Base-by-base conservation (phyloP, 2,113 vertebrate species). In the Brevimyrus niger region DNA sequence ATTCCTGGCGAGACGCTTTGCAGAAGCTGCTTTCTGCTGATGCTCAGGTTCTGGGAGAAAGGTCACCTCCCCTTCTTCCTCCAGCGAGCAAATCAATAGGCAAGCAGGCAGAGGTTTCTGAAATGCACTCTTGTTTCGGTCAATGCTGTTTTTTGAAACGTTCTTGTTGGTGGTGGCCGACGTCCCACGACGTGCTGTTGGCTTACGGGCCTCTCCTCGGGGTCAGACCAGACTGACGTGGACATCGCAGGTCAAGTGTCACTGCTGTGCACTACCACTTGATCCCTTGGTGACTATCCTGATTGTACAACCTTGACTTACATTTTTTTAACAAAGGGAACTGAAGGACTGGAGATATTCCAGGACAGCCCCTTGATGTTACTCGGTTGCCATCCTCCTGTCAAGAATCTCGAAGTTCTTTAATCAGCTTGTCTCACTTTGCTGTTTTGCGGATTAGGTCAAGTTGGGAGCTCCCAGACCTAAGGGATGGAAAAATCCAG, bases 381-480 rank as follows among this genome's bases (percentile, higher is more conserved):
- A 7, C 27, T n/a, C n/a, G 4, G 48, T 53, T 86, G 48, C 47
- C 21, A 8, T 51, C 9, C 7, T 23, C 61, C 42, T 44, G 23
- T 47, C 53, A 47, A 44, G 51, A 89, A 86, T 83, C 48, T 42
- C 38, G 50, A 35, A 7, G 44, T 15, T 58, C 23, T 73, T 58
- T 23, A 51, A 65, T 42, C 27, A 46, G 2, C 31, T 50, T 50
- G 21, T 50, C 19, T 89, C 51, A 31, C 0, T 73, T 27, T 47
- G 47, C 88, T 35, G 65, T 86, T 89, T 90, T 35, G 87, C 58
- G 90, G 88, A 87, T 3, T 93, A 99, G 98, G 98, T 99, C 98
- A 3, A 99, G 98, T 89, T 99, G 98, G 98, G 98, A 99, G 93
- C 97, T 99, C 82, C 98, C 98, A 0, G 97, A 98, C 69, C 95